Base-by-base conservation (phyloP, 2,797 vertebrate species). In the Enteromius trimaculatus region DNA sequence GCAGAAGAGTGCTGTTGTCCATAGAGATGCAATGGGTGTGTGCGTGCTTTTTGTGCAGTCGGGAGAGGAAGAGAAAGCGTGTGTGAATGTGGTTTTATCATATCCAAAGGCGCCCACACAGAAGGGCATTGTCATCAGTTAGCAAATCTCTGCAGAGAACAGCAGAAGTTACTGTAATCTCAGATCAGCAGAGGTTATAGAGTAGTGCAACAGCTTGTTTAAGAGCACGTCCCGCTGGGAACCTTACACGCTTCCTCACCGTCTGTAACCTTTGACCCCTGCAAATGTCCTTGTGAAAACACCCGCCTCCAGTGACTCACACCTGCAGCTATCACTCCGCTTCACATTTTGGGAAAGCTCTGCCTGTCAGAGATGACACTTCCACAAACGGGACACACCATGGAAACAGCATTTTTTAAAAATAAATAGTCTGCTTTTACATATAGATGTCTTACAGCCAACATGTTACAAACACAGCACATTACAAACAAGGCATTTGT, bases 271-370 rank as follows among this genome's bases (percentile, higher is more conserved):
- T 80, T 34, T 88, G 80, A 85, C 71, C 84, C 62, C 23, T 79
- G 14, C 44, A 84, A 84, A 84, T 81, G 65, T 49, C 39, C 62
- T 42, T 2, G 10, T 60, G 17, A 78, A 71, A 71, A 71, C 78
- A 75, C 31, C 21, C 4, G 17, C 55, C 70, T 80, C 80, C 62
- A 23, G 68, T 47, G 69, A 71, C 23, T 68, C 69, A 21, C 82
- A 84, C 76, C 86, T 84, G 83, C 62, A 78, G 60, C 79, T 47
- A 62, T 87, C 86, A 71, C 65, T 86, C 85, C 13, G 47, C 26
- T 79, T 66, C 64, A 21, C 34, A 71, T 78, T 78, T 53, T 77
- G 49, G 37, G 29, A 81, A 51, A 77, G 39, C 29, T 69, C 69
- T 31, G 34, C 42, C 34, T 71, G 44, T 47, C 39, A 69, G 29